These are phyloP conservation scores for Hemicordylus capensis DNA, from an alignment of 2,113 vertebrate genomes.

Conservation along the genomic window DNA sequence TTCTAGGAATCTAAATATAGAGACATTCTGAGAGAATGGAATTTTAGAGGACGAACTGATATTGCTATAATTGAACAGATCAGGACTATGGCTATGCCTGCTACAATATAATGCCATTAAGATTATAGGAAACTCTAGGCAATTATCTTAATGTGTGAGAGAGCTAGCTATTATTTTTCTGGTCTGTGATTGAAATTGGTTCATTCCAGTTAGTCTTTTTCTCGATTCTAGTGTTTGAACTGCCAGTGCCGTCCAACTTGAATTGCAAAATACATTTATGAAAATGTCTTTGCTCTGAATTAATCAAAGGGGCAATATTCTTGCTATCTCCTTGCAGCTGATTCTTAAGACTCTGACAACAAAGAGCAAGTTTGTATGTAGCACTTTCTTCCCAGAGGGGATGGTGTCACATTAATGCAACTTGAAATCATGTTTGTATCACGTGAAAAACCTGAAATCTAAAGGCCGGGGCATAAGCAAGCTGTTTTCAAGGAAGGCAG, in stretches of 20 bases:
- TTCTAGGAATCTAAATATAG: background rate
- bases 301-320: background rate
- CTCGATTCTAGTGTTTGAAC: background rate
- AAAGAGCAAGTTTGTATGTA: background rate
- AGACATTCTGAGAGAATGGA: background rate
- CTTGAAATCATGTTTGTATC: background rate
- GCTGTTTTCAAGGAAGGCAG: background rate
- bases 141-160: background rate
- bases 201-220: fast-evolving
- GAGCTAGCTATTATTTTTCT: background rate
- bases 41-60: background rate
- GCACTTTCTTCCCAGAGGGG: background rate
- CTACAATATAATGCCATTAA: background rate
- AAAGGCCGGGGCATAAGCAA: slow-evolving; percentile 1
- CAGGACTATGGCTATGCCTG: background rate
- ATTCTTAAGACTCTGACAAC: slow-evolving; percentile 1
- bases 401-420: background rate
- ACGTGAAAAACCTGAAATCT: background rate
- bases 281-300: slow-evolving; percentile 9
- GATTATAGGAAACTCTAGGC: background rate
- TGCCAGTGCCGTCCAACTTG: background rate
- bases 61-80: background rate
- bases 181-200: slow-evolving; percentile 6
- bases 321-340: background rate
- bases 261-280: slow-evolving; percentile 10